Evolutionary conservation across 2,888 invertebrate species (phyloP).

Genomic region (Marasmarcha lunaedactyla): DNA sequence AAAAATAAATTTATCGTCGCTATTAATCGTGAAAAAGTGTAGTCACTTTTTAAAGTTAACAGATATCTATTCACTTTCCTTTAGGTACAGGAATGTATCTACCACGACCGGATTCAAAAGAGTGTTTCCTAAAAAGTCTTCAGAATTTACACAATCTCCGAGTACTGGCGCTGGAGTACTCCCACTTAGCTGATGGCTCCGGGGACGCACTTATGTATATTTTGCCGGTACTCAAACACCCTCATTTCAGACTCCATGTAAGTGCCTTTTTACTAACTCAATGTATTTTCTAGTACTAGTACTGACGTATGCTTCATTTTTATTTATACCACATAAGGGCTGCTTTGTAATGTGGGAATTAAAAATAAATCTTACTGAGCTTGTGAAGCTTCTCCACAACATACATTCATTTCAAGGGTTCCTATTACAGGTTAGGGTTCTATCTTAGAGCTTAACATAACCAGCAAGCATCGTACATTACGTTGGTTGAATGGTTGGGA

Average conservation of each 20-base stretch:
- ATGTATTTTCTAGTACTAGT: neutral
- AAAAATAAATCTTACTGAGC: no score
- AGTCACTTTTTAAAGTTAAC: no score
- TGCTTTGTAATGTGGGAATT: no score
- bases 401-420: no score
- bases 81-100: slow-evolving; percentile 49
- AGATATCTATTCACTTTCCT: neutral
- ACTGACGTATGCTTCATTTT: neutral
- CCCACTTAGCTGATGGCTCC: slow-evolving; percentile 44
- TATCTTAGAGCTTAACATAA: no score
- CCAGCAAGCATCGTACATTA: no score
- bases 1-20: no score
- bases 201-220: slow-evolving; percentile 38
- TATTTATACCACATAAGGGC: no score
- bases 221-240: slow-evolving; percentile 36
- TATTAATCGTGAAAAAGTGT: no score
- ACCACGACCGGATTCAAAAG: slow-evolving; percentile 31
- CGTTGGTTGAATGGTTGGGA: no score
- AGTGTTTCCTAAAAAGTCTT: slow-evolving; percentile 43
- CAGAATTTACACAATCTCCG: slow-evolving; percentile 34
- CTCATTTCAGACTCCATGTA: slow-evolving; percentile 50
- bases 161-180: slow-evolving; percentile 45
- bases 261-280: neutral
- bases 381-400: no score
- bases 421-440: no score